These are phyloP conservation scores for Macaria liturata DNA, from an alignment of 2,888 invertebrate genomes.

Conservation along the genomic window DNA sequence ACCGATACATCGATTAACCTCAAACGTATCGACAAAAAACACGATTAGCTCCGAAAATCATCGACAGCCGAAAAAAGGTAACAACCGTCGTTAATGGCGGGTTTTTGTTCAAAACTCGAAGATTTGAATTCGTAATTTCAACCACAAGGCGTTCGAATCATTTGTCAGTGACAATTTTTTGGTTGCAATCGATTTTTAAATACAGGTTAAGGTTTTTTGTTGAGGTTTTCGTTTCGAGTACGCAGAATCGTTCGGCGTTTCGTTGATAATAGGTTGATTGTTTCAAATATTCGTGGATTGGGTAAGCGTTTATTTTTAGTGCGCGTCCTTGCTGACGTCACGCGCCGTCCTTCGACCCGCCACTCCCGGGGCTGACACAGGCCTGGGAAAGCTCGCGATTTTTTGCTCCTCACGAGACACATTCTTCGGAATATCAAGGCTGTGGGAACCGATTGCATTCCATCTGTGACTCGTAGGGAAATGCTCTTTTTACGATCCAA, in stretches of 20 bases:
- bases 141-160: constrained; percentile 82
- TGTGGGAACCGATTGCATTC: constrained; percentile 81
- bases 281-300: constrained; percentile 18
- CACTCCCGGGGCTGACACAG: constrained; percentile 52
- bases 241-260: constrained; percentile 39
- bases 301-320: constrained; percentile 17
- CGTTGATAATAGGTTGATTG: constrained; percentile 53
- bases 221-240: constrained; percentile 36
- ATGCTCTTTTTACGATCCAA: constrained; percentile 67
- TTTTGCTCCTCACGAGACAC: constrained; percentile 69
- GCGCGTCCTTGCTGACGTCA: constrained; percentile 45
- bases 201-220: constrained; percentile 68
- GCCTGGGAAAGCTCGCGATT: constrained; percentile 77
- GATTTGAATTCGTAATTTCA: constrained; percentile 82
- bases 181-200: constrained; percentile 83
- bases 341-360: constrained; percentile 52
- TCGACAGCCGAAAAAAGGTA: constrained; percentile 79
- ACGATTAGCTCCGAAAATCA: constrained; percentile 80
- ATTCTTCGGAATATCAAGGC: constrained; percentile 68
- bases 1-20: constrained; percentile 78
- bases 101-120: constrained; percentile 81
- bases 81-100: constrained; percentile 78
- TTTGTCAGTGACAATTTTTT: constrained; percentile 84
- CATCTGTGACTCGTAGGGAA: constrained; percentile 60
- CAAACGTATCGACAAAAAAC: constrained; percentile 76